A percentile compares a stretch with the other conserved stretches of the same genome.
Evolutionary conservation across 2,888 invertebrate genomes (phyloP).

Genomic region (Oxystoma pomonae): DNA sequence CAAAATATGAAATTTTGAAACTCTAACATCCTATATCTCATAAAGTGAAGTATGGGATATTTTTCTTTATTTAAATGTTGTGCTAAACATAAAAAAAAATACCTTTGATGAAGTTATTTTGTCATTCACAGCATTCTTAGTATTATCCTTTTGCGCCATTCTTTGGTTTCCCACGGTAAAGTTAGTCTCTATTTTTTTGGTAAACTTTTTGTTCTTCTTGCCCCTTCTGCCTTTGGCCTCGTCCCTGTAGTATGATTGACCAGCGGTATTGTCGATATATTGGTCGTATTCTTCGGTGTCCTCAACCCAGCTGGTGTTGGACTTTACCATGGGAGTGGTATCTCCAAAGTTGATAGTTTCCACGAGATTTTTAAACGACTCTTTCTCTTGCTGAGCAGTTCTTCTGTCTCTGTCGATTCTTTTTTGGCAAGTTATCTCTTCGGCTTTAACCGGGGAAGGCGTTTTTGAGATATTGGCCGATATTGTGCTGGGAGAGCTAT

Average conservation of each 20-base stretch:
- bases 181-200: conserved; percentile 9
- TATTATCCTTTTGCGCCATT: conserved; percentile 20
- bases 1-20: no score
- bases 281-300: conserved; percentile 1
- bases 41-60: no score
- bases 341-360: not conserved
- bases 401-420: not conserved
- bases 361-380: not conserved
- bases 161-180: not conserved
- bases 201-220: conserved; percentile 13
- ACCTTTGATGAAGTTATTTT: conserved; percentile 29
- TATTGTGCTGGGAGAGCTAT: conserved; percentile 19
- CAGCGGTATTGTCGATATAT: not conserved
- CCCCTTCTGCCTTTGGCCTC: conserved; percentile 6
- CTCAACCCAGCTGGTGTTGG: not conserved
- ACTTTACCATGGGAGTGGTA: not conserved
- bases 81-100: not conserved
- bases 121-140: conserved; percentile 30
- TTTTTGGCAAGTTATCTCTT: not conserved
- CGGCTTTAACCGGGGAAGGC: conserved; percentile 16
- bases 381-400: not conserved
- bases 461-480: conserved; percentile 21
- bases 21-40: no score
- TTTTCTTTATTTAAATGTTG: no score
- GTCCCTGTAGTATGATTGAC: not conserved